Base-by-base conservation (phyloP, 2,888 invertebrate genomes). In the Cryptosula pallasiana region DNA sequence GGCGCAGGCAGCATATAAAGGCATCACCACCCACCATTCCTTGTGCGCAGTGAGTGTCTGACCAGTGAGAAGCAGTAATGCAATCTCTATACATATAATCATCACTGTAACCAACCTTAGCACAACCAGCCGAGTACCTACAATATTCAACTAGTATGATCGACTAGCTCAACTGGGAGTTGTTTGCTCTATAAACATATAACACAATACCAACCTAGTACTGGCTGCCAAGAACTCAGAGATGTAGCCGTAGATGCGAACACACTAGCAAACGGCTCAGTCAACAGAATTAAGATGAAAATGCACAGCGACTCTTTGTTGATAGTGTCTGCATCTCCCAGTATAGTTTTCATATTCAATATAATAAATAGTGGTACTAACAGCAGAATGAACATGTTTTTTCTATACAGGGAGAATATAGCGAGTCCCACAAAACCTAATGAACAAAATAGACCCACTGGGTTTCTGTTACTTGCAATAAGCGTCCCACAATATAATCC, bases 11-110 rank as follows among this genome's bases (percentile, higher is more conserved):
- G 77, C 74, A 74, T 79, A 84, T 25, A 84, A 69, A n/a, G 84
- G 84, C 36, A 84, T 80, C 0, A 84, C 84, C 25, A 84, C 78
- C 75, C 78, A 84, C 84, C 84, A 84, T 73, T 84, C 84, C 74
- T 84, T 83, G 75, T 84, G 84, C 5, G 70, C 23, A 23, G 9
- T 36, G 5, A 70, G 70, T 3, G 70, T 3, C 35, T 36, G n/a
- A 29, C 23, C 70, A 2, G 32, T 32, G 5, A 70, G 70, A 5
- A 70, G 63, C 3, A 63, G 27, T n/a, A 63, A 32, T 5, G 32
- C 63, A 13, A 27, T 63, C 63, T 63, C 63, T 5, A 32, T 32
- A 34, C 29, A 32, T 9, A 63, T 9, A 13, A 27, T 32, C 5
- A 25, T 2, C 13, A 63, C 32, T 13, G 63, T 5, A 13, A 63